Percentiles rank a stretch among this genome's conserved stretches.
Conservation (phyloP, 2,113 vertebrate species). For the Hippocampus comes region DNA sequence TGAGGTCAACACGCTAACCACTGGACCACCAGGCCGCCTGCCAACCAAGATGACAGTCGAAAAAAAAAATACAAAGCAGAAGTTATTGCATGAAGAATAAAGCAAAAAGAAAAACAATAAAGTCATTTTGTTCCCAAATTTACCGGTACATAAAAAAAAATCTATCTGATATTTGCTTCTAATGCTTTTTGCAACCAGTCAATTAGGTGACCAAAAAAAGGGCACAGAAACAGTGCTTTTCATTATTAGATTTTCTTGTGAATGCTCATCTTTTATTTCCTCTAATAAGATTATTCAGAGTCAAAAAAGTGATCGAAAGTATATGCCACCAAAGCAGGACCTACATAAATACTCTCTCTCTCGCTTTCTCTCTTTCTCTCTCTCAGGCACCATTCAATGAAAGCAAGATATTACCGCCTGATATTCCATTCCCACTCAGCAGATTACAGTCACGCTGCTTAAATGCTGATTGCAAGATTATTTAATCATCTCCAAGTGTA, state of each 20-base stretch:
- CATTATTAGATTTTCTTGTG: not conserved
- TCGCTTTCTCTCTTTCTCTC: not conserved
- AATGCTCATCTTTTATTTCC: conserved; percentile 39
- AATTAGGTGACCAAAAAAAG: not conserved
- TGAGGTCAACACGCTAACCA: too few relatives aligned
- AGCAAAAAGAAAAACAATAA: too few relatives aligned
- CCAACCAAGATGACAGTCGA: too few relatives aligned
- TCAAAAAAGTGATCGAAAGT: conserved; percentile 37
- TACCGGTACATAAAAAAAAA: not conserved
- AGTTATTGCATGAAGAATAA: too few relatives aligned
- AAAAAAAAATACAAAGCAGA: too few relatives aligned
- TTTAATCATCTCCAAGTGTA: conserved; percentile 61
- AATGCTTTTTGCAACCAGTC: not conserved
- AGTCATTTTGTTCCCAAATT: not conserved
- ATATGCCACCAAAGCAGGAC: conserved; percentile 21
- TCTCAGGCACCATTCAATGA: conserved; percentile 23
- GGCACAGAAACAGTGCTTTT: not conserved
- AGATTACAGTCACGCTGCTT: conserved; percentile 56
- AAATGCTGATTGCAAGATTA: conserved; percentile 67
- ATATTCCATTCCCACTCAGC: conserved; percentile 53
- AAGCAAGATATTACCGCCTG: conserved; percentile 35
- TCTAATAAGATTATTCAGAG: conserved; percentile 23
- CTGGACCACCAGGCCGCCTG: too few relatives aligned
- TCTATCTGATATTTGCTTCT: not conserved
- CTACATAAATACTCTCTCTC: not conserved